Base-by-base conservation (phyloP, 2,113 vertebrate genomes). In the Atherinomorus stipes region DNA sequence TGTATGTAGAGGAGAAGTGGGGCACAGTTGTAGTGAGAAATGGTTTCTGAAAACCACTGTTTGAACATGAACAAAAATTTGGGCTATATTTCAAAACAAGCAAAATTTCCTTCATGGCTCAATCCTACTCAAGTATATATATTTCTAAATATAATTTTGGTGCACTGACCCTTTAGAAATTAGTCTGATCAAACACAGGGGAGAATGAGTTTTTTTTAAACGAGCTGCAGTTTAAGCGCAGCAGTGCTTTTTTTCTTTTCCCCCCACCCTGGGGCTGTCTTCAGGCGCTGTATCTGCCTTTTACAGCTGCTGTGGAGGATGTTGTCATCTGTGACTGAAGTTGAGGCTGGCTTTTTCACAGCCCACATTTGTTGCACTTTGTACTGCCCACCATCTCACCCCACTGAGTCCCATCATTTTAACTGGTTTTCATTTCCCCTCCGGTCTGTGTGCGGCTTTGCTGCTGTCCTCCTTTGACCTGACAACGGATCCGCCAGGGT, bases 291-390 rank as follows among this genome's bases (percentile, higher is more conserved):
- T 2, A 38, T 49, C 71, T 70, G 63, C 59, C 56, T 74, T 54
- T 60, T 25, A 38, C 62, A 22, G 28, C 31, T 34, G 45, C 57
- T 12, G 56, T 59, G 74, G 64, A 63, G 34, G 62, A 71, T 64
- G 63, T 37, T 50, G 57, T 83, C 68, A 61, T 47, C 38, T 51
- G 50, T 63, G 64, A 65, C 66, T 50, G 62, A 63, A 63, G 47
- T 60, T 11, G 50, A 68, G 34, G 57, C 58, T 12, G 10, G 61
- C 60, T 64, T n/a, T 53, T 42, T 63, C 49, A 0, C 54, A 28
- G 49, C 51, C 38, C 67, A 67, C 74, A 62, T 75, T 63, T 72
- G 49, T 60, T 47, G 44, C 54, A 44, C 4, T 71, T 52, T 60
- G 61, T 71, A 7, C 68, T 18, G 28, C 2, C 3, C 47, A 11